Evolutionary conservation across 2,113 vertebrate genomes (phyloP).

Genomic region (Seriola aureovittata): DNA sequence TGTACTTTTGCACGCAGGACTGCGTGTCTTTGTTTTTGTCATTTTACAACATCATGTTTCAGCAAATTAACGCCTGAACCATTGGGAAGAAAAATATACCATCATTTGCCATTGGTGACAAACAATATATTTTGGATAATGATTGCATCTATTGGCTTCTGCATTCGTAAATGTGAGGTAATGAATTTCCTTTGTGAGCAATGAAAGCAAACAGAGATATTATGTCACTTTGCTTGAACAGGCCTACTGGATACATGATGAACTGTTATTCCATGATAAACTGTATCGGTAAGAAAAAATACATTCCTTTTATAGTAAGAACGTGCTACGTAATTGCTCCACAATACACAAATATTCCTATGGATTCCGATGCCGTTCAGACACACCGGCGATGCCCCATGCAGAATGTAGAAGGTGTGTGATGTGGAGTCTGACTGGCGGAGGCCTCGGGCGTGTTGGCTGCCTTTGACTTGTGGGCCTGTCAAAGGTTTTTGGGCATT

Average conservation of each 20-base stretch:
- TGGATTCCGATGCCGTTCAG: slow-evolving; percentile 30
- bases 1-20: background rate
- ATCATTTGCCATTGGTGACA: slow-evolving; percentile 79
- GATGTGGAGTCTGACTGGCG: slow-evolving; percentile 59
- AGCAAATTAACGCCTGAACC: slow-evolving; percentile 81
- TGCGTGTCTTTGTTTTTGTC: slow-evolving; percentile 72
- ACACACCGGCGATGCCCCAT: slow-evolving; percentile 14
- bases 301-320: slow-evolving; percentile 33
- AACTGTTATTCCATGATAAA: slow-evolving; percentile 56
- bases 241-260: slow-evolving; percentile 54
- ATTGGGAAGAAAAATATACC: slow-evolving; percentile 77
- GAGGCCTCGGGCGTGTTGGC: slow-evolving; percentile 64
- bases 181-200: slow-evolving; percentile 75
- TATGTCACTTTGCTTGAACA: slow-evolving; percentile 68
- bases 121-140: slow-evolving; percentile 81
- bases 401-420: slow-evolving; percentile 50
- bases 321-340: slow-evolving; percentile 34
- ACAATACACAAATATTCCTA: slow-evolving; percentile 26
- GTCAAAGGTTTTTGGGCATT: slow-evolving; percentile 74
- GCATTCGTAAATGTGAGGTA: slow-evolving; percentile 78
- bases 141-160: slow-evolving; percentile 76
- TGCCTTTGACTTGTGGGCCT: slow-evolving; percentile 61
- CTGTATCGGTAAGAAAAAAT: slow-evolving; percentile 3
- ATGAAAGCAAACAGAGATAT: slow-evolving; percentile 73
- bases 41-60: slow-evolving; percentile 81